Percentiles rank a stretch among this genome's conserved stretches.
Conservation (phyloP, 2,797 vertebrate species). For the Acrocephalus scirpaceus region DNA sequence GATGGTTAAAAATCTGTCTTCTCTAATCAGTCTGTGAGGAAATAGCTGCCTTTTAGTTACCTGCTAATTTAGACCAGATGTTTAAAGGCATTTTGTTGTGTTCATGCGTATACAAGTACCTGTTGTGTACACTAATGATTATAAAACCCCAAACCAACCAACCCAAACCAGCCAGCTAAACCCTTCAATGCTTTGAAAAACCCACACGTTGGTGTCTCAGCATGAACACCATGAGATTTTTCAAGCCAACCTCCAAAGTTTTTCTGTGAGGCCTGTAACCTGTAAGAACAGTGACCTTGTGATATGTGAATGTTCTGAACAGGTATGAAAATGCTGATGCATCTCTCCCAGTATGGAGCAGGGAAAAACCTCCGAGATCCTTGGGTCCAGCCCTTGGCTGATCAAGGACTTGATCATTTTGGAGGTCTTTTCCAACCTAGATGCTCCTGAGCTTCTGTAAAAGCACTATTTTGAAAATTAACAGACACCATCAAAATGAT, state of each 20-base stretch:
- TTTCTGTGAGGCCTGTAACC: background rate
- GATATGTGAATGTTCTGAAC: background rate
- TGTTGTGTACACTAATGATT: background rate
- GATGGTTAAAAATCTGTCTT: background rate
- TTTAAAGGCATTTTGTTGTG: background rate
- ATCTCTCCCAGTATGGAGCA: background rate
- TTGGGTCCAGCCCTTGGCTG: background rate
- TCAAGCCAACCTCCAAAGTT: background rate
- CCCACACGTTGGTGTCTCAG: rapidly evolving
- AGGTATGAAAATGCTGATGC: background rate
- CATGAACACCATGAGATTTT: background rate
- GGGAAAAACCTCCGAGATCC: background rate
- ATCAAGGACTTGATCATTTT: background rate
- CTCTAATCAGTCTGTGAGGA: background rate
- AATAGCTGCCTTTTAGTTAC: background rate
- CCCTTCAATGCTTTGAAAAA: background rate
- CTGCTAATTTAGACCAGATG: background rate
- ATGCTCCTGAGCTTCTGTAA: background rate
- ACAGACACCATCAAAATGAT: background rate
- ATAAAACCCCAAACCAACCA: background rate
- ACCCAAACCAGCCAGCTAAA: background rate
- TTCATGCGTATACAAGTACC: background rate
- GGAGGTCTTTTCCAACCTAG: background rate
- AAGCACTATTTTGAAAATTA: background rate
- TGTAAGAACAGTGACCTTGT: background rate